A percentile compares a stretch with the other conserved stretches of the same genome.
Evolutionary conservation across 2,113 vertebrate genomes (phyloP).

Genomic region (Corapipo altera): DNA sequence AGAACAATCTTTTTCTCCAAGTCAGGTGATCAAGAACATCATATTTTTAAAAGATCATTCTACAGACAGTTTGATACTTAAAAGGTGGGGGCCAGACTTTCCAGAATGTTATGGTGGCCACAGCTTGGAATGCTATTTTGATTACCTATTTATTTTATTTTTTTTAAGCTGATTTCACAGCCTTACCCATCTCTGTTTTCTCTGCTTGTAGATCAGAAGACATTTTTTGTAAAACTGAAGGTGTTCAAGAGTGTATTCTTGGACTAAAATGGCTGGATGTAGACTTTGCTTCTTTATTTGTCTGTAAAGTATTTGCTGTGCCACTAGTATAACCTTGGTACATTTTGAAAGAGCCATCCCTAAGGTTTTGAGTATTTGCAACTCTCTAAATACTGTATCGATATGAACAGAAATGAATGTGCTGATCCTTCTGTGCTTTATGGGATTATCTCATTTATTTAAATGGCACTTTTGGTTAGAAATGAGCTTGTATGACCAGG

Average conservation of each 20-base stretch:
- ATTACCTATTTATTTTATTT: not conserved
- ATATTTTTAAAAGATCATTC: not conserved
- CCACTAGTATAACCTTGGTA: not conserved
- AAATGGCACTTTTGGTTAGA: not conserved
- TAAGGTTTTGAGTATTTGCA: not conserved
- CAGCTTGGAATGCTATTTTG: not conserved
- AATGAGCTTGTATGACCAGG: not conserved
- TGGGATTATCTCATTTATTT: not conserved
- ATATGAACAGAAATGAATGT: not conserved
- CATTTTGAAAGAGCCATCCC: not conserved
- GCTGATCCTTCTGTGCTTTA: not conserved
- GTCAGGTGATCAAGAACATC: not conserved
- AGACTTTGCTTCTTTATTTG: not conserved
- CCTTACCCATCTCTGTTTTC: not conserved
- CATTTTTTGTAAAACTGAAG: not conserved
- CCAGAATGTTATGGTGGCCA: not conserved
- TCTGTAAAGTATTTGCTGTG: not conserved
- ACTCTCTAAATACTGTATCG: not conserved
- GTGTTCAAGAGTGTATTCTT: not conserved
- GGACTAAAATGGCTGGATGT: not conserved
- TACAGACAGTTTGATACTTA: not conserved
- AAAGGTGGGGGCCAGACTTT: not conserved
- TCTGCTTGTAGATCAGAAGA: not conserved
- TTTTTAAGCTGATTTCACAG: not conserved
- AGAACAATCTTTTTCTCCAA: not conserved